Evolutionary conservation across 2,797 vertebrate species (phyloP).

Genomic region (Amazona ochrocephala): DNA sequence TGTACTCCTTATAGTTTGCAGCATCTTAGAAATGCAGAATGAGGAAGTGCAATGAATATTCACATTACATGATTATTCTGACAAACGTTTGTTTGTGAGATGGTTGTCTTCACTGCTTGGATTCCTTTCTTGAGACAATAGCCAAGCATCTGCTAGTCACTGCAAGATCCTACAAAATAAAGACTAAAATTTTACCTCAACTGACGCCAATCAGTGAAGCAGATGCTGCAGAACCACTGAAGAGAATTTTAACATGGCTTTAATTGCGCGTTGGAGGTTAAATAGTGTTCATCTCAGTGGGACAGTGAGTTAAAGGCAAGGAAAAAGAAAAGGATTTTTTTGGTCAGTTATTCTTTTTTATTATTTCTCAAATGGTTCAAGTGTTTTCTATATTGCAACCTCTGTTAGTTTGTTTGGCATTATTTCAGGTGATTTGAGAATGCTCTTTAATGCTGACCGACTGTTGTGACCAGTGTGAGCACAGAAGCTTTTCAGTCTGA

Average conservation of each 20-base stretch:
- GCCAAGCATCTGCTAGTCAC: constrained; percentile 50
- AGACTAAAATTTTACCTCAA: constrained; percentile 48
- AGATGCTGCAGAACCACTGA: constrained; percentile 29
- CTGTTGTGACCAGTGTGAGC: not conserved
- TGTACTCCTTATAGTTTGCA: not conserved
- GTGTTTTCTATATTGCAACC: not conserved
- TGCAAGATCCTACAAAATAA: constrained; percentile 31
- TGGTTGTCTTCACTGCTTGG: constrained; percentile 45
- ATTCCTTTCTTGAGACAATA: constrained; percentile 38
- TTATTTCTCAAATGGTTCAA: not conserved
- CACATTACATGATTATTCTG: not conserved
- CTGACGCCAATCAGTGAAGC: constrained; percentile 51
- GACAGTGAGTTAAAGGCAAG: not conserved
- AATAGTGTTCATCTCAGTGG: not conserved
- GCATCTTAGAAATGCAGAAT: not conserved
- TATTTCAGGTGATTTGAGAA: not conserved
- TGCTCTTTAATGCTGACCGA: not conserved
- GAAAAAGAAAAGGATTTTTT: not conserved
- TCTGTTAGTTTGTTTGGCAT: not conserved
- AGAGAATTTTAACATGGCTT: constrained; percentile 23
- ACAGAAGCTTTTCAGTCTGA: not conserved
- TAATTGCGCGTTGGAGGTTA: constrained; percentile 24
- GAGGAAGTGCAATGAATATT: not conserved
- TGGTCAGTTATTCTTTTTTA: not conserved
- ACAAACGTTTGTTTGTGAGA: constrained; percentile 50